Evolutionary conservation across 2,113 vertebrate genomes (phyloP), one percentile per base, ranked within the genome.

Genomic region (Bambusicola thoracicus): DNA sequence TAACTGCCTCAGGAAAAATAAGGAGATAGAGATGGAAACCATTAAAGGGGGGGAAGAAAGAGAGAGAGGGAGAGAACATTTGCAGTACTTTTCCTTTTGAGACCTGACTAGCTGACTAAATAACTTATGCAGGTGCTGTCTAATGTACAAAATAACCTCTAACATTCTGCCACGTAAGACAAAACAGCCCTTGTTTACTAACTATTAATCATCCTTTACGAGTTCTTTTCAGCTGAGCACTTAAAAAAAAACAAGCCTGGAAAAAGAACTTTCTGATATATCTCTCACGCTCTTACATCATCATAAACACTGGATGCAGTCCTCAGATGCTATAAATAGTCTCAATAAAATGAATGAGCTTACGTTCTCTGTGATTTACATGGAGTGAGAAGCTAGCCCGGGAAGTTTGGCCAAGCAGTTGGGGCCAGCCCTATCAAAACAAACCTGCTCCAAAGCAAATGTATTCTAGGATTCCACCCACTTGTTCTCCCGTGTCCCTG

Each of bases 11-110:
- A 44, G 84, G 94, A n/a, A 51, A 81, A 85, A 78, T 27, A 63
- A 7, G 63, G 2, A 79, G 3, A 63, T 21, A 68, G 24, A 51
- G 7, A 63, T 56, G 79, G 32, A 87, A 85, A 69, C 20, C 22
- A 51, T 85, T 73, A 53, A 69, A 58, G 6, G 66, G 4, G 3
- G 7, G 48, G 24, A 56, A 72, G 36, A 62, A n/a, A n/a, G 15
- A 6, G 66, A 30, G 19, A 44, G 43, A 79, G 27, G 27, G 51
- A 74, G 30, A 80, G 49, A 92, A 32, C 56, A 96, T 92, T 77
- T 85, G 62, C 68, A 84, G 18, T 22, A 63, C 11, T 78, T 91
- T 89, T 94, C 48, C 67, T 94, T 93, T 67, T 38, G 70, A 92
- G 34, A 58, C 6, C 40, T 69, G 81, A 41, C 29, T 89, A 84